Percentiles rank a stretch among this genome's conserved stretches.
Conservation (phyloP, 2,888 invertebrate species). For the Orgyia antiqua region DNA sequence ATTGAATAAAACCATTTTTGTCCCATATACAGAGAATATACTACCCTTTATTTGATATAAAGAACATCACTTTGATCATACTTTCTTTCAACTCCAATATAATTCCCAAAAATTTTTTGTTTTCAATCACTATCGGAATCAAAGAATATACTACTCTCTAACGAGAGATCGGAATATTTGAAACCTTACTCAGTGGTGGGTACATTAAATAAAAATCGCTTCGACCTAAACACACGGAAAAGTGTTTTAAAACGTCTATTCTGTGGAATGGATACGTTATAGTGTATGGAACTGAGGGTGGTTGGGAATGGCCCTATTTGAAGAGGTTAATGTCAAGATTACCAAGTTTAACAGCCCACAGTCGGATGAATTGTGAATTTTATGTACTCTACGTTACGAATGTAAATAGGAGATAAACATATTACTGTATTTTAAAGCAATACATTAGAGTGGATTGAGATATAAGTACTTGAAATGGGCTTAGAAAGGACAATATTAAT, state of each 20-base stretch:
- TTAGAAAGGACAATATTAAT: too few relatives aligned
- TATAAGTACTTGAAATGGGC: too few relatives aligned
- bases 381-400: slow-evolving; percentile 13
- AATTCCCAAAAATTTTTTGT: too few relatives aligned
- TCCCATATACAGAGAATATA: too few relatives aligned
- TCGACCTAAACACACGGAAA: slow-evolving; percentile 53
- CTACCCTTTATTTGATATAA: too few relatives aligned
- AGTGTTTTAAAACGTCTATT: slow-evolving; percentile 57
- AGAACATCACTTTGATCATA: too few relatives aligned
- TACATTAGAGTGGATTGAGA: background rate
- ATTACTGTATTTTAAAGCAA: slow-evolving; percentile 2
- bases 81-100: too few relatives aligned
- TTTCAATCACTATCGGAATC: slow-evolving; percentile 10
- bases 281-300: slow-evolving; percentile 31
- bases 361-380: slow-evolving; percentile 22
- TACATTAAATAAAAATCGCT: slow-evolving; percentile 30
- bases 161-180: too few relatives aligned
- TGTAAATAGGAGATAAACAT: slow-evolving; percentile 4
- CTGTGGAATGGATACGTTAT: slow-evolving; percentile 40
- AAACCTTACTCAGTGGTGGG: slow-evolving; percentile 17
- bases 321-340: slow-evolving; percentile 32
- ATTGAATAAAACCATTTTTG: too few relatives aligned
- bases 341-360: slow-evolving; percentile 26
- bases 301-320: slow-evolving; percentile 29
- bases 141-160: too few relatives aligned